These are phyloP conservation scores for Mus spicilegus DNA, from an alignment of 2,113 vertebrate species.

Conservation along the genomic window DNA sequence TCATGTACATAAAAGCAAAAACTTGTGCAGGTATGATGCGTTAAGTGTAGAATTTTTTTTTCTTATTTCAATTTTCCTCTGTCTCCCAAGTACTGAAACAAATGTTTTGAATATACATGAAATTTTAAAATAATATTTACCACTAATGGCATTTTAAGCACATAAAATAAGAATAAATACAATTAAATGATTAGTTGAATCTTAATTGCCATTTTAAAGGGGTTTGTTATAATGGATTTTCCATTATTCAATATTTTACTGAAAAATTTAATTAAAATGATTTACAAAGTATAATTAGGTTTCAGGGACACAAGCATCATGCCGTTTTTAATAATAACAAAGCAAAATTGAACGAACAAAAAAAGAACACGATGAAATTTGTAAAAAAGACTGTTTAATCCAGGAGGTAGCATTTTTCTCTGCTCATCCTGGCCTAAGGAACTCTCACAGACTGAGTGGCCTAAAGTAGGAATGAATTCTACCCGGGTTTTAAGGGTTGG, in stretches of 20 bases:
- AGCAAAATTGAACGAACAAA: background rate
- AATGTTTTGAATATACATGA: background rate
- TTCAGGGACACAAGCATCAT: conserved; percentile 14
- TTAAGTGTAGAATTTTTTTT: background rate
- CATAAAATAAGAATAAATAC: conserved; percentile 50
- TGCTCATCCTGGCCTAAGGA: background rate
- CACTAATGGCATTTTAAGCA: conserved; percentile 43
- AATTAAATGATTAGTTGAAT: conserved; percentile 17
- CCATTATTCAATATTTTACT: conserved; percentile 70
- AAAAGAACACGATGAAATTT: background rate
- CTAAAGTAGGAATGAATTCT: background rate
- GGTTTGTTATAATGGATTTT: conserved; percentile 65
- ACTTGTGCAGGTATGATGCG: background rate
- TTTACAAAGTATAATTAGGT: conserved; percentile 59
- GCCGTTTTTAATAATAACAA: conserved; percentile 19
- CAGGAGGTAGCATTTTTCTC: background rate
- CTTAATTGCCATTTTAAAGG: conserved; percentile 57
- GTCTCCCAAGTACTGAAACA: background rate
- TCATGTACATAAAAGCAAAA: background rate
- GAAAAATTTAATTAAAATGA: conserved; percentile 72
- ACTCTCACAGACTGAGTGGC: background rate
- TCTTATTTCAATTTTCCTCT: background rate
- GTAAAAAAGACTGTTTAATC: background rate
- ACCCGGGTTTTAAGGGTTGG: background rate
- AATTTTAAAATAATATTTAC: conserved; percentile 10